Conservation (phyloP, 2,797 vertebrate genomes). For the Hemitrygon akajei region DNA sequence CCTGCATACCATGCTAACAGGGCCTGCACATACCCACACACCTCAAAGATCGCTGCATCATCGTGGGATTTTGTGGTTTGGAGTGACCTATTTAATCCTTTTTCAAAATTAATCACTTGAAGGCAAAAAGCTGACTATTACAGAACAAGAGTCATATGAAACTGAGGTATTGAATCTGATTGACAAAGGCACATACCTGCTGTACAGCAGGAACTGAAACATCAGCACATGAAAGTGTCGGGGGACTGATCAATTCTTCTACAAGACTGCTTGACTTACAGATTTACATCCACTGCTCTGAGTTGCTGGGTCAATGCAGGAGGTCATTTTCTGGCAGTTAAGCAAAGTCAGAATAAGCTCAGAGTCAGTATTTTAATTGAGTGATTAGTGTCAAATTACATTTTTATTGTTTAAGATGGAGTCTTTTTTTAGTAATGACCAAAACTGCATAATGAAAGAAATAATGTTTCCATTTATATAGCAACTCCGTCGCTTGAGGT, state of each 20-base stretch:
- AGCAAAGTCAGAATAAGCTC: not conserved
- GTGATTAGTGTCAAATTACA: not conserved
- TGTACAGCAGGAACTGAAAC: not conserved
- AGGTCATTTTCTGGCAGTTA: not conserved
- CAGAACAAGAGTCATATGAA: conserved; percentile 6
- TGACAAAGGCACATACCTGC: not conserved
- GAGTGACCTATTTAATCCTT: conserved; percentile 13
- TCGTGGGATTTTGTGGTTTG: not conserved
- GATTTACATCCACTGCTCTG: not conserved
- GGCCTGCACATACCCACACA: not conserved
- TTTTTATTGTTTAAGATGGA: not conserved
- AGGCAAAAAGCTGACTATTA: not conserved
- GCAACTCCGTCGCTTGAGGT: not conserved
- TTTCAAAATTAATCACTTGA: conserved; percentile 3
- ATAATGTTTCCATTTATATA: not conserved
- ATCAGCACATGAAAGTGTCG: not conserved
- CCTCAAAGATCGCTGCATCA: not conserved
- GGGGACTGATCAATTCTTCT: not conserved
- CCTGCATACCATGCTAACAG: not conserved
- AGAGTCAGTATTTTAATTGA: not conserved
- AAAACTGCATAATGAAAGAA: not conserved
- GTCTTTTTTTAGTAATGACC: not conserved
- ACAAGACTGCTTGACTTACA: not conserved
- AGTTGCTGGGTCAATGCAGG: not conserved
- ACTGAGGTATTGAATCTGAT: not conserved